Evolutionary conservation across 2,888 invertebrate species (phyloP).

Genomic region (Xestia sexstrigata): DNA sequence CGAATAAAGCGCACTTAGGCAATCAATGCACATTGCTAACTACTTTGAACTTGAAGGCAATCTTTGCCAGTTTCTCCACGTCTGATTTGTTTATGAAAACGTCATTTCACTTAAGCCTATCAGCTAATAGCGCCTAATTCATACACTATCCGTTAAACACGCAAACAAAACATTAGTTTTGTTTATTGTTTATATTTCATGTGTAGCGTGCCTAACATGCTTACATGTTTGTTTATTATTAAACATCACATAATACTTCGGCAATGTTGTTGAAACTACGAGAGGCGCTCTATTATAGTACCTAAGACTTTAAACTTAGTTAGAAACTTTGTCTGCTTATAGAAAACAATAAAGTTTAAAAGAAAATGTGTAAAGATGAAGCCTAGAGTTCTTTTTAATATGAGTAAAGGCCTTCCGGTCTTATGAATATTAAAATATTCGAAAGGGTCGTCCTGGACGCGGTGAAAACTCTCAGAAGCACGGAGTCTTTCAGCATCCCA

Average conservation of each 20-base stretch:
- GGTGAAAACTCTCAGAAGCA: conserved; percentile 50
- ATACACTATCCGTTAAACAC: conserved; percentile 47
- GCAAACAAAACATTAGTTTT: conserved; percentile 56
- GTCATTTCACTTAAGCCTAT: conserved; percentile 22
- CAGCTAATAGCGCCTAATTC: conserved; percentile 44
- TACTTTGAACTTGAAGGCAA: conserved; percentile 32
- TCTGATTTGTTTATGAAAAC: conserved; percentile 25
- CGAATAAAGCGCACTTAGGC: conserved; percentile 25
- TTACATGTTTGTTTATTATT: conserved; percentile 47
- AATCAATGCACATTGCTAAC: conserved; percentile 31
- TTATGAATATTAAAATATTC: conserved; percentile 66
- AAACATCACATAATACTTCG: conserved; percentile 21
- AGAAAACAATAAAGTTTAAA: conserved; percentile 30
- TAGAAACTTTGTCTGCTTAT: conserved; percentile 14
- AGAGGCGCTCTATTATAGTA: conserved; percentile 20
- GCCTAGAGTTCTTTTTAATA: conserved; percentile 55
- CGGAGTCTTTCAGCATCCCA: conserved; percentile 56
- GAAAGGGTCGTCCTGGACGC: conserved; percentile 42
- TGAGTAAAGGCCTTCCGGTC: conserved; percentile 50
- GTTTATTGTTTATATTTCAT: conserved; percentile 56
- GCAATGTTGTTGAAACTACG: conserved; percentile 33
- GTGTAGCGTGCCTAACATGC: conserved; percentile 32
- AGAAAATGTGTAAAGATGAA: conserved; percentile 43
- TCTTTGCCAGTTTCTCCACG: neutral
- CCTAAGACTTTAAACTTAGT: conserved; percentile 21